Evolutionary conservation across 2,888 invertebrate species (phyloP).

Genomic region (Zhuqinia jingwanae): DNA sequence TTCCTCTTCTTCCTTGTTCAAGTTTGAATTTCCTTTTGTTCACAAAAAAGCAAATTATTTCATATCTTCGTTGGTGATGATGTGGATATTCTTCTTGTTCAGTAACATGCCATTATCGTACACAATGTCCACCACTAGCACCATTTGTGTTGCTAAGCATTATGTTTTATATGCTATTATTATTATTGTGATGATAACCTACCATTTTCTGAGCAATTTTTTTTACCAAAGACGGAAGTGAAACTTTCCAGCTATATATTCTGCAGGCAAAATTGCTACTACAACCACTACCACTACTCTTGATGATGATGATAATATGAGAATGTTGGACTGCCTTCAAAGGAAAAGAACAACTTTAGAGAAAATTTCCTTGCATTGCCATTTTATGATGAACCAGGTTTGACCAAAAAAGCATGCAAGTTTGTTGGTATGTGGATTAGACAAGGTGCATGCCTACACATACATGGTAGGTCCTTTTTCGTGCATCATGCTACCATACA

Average conservation of each 20-base stretch:
- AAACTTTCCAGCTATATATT: conserved; percentile 23
- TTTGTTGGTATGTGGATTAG: conserved; percentile 19
- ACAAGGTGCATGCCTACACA: conserved; percentile 18
- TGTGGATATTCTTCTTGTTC: background rate
- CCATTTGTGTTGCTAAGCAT: background rate
- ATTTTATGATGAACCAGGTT: conserved; percentile 10
- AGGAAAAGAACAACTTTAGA: conserved; percentile 2
- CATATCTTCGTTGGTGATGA: background rate
- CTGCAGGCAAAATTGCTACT: background rate
- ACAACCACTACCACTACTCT: background rate
- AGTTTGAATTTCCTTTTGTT: conserved; percentile 8
- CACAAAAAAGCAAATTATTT: background rate
- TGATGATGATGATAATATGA: background rate
- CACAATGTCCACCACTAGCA: background rate
- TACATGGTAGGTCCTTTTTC: too few species aligned
- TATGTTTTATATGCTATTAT: conserved; percentile 1
- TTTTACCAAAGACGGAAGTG: conserved; percentile 19
- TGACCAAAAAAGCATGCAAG: conserved; percentile 47
- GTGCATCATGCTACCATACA: background rate
- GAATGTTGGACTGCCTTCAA: background rate
- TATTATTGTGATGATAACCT: background rate
- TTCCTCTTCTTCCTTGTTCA: background rate
- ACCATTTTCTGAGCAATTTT: background rate
- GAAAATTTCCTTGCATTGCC: background rate
- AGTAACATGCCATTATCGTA: conserved; percentile 13